These are phyloP conservation scores for Pherbina coryleti DNA, from an alignment of 2,888 invertebrate genomes.

Conservation along the genomic window DNA sequence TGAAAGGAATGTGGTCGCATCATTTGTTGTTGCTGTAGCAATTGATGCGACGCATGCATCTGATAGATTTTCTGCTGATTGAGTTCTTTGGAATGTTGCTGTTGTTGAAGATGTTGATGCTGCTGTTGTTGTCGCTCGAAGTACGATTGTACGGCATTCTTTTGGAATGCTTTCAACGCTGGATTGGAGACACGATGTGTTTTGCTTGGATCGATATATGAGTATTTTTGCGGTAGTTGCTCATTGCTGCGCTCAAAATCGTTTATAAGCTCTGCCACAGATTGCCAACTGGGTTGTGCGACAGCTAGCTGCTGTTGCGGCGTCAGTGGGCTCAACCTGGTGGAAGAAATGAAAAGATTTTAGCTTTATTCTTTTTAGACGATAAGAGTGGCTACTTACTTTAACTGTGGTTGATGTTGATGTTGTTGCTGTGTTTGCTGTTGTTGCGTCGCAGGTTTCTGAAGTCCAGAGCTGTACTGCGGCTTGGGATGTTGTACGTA, in stretches of 20 bases:
- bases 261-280: conserved; percentile 77
- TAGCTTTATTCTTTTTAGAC: conserved; percentile 15
- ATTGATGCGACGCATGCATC: conserved; percentile 54
- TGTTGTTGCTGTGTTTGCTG: conserved; percentile 45
- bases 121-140: conserved; percentile 79
- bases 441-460: conserved; percentile 53
- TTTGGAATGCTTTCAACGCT: conserved; percentile 84
- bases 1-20: conserved; percentile 65
- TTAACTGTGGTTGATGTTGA: conserved; percentile 47
- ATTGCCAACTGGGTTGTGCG: conserved; percentile 69
- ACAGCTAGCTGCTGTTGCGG: conserved; percentile 8
- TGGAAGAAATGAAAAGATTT: conserved; percentile 30
- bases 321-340: conserved; percentile 36
- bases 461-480: conserved; percentile 63
- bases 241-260: conserved; percentile 73
- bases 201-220: conserved; percentile 81
- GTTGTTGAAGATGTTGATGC: conserved; percentile 71
- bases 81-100: conserved; percentile 62
- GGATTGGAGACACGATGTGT: conserved; percentile 79
- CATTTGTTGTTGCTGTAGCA: conserved; percentile 47
- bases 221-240: conserved; percentile 72
- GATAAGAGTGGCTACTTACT: conserved; percentile 45
- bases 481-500: conserved; percentile 65
- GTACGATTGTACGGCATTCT: conserved; percentile 84
- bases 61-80: conserved; percentile 48